phyloP scores from a whole-genome alignment of 2,113 vertebrate species.

The Rafetus swinhoei region DNA sequence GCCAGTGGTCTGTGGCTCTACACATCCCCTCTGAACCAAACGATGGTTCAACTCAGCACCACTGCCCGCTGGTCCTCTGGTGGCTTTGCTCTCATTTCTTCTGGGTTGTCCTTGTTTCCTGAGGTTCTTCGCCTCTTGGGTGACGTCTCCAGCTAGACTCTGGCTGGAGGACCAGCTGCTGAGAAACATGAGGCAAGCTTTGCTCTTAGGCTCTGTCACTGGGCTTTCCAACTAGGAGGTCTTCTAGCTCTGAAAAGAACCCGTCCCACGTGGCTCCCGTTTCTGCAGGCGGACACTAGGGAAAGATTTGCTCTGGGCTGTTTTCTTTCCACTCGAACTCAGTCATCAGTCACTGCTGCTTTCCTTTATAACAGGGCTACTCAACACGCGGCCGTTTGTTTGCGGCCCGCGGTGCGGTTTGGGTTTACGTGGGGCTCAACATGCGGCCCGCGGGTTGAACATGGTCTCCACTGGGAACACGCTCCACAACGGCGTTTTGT shows the following conservation, averaged over 20 bases:
- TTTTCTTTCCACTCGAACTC: neutral
- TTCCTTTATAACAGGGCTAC: neutral
- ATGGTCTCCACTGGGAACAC: too few relatives aligned
- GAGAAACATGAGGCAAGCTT: neutral
- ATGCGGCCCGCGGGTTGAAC: too few relatives aligned
- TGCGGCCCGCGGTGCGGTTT: too few relatives aligned
- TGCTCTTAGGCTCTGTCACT: neutral
- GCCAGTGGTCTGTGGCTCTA: neutral
- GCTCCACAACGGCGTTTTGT: too few relatives aligned
- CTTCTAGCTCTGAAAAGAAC: neutral
- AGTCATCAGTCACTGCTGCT: neutral
- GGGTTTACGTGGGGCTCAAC: too few relatives aligned
- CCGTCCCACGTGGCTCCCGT: neutral
- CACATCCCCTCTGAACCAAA: neutral
- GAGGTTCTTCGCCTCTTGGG: neutral
- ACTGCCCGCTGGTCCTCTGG: neutral
- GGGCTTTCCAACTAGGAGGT: neutral
- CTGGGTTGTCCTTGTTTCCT: neutral
- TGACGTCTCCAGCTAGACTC: neutral
- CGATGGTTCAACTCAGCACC: neutral
- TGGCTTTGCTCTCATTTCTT: rapidly evolving
- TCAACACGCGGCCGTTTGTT: too few relatives aligned
- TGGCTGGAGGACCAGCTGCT: neutral
- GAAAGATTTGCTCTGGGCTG: neutral
- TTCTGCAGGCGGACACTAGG: neutral